Evolutionary conservation across 2,797 vertebrate genomes (phyloP), one percentile per base, ranked within the genome.

Genomic region (Trematocara caparti): DNA sequence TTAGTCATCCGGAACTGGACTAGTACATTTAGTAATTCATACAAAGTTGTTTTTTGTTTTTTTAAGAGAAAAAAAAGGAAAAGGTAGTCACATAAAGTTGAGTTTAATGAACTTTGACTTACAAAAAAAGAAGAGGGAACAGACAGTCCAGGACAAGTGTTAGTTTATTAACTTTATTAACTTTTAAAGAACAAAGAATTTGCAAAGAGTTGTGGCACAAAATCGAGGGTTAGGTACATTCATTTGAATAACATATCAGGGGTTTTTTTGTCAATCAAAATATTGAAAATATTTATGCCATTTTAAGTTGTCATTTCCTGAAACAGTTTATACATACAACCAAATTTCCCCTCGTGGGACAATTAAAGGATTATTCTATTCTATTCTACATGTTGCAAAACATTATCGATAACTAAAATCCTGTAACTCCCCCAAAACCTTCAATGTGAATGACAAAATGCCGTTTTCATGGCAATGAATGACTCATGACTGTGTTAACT

Each of bases 261-360:
- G 1, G 0, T 0, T 4, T 2, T 17, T 57, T 24, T 15, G 8
- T 66, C 62, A 43, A 10, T 6, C 8, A 43, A 27, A 43, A 69
- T 17, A 21, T 13, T 62, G 17, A 64, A 21, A 64, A 21, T 21
- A 64, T 64, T 21, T 64, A 21, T 40, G 36, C 36, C 34, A 64
- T 64, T 64, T 64, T 55, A 55, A 55, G 13, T 9, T 21, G 11
- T 13, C 2, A 64, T 64, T 64, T 40, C 7, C 12, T 14, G 34
- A 21, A 64, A 2, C 4, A 40, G 59, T 8, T 14, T 14, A 40
- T 64, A 21, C n/a, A n/a, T n/a, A n/a, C n/a, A n/a, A n/a, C n/a
- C n/a, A n/a, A n/a, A n/a, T n/a, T n/a, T n/a, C n/a, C n/a, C n/a
- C n/a, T n/a, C n/a, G n/a, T n/a, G n/a, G n/a, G n/a, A n/a, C n/a